Evolutionary conservation across 2,113 vertebrate genomes (phyloP), one percentile per base, ranked within the genome.

Genomic region (Thunnus thynnus): DNA sequence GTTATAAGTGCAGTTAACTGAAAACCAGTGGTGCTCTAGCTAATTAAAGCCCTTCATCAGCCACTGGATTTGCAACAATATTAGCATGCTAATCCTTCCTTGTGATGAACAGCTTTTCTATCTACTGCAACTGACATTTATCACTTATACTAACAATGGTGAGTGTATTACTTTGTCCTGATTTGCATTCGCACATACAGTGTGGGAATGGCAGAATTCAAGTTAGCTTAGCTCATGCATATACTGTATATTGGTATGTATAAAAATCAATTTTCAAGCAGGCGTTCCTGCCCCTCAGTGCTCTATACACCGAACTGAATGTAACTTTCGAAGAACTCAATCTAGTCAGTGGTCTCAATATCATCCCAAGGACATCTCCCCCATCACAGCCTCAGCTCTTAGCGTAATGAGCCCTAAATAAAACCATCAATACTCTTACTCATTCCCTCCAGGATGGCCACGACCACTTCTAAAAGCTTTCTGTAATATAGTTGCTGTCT

Each of bases 331-430:
- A 85, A 66, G 78, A 90, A 82, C 71, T 86, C 44, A 22, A 47
- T 69, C 32, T 10, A 18, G 82, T 72, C 55, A 57, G 1, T 14
- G 65, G 62, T 85, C 86, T 92, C 89, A 94, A 93, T 78, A 70
- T 93, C 94, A 94, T 20, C 73, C 76, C 93, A 95, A 95, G 94
- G 95, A 88, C 93, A 88, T 90, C 87, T 80, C 67, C 52, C 22
- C 79, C 81, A 87, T 92, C 90, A 76, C 88, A 50, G 83, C 83
- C 81, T 61, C 83, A 64, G 94, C 94, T 95, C 91, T 95, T 95
- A 95, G 93, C 82, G 88, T 95, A 95, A 95, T 95, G 94, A 95
- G 91, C 86, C 91, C 56, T 4, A 89, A 94, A 95, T 95, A 94
- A 94, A 94, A 91, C 88, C 93, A 94, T 95, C 92, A 92, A 93